Percentiles rank a stretch among this genome's conserved stretches.
Conservation (phyloP, 2,888 invertebrate species). For the Drosophila subquinaria region DNA sequence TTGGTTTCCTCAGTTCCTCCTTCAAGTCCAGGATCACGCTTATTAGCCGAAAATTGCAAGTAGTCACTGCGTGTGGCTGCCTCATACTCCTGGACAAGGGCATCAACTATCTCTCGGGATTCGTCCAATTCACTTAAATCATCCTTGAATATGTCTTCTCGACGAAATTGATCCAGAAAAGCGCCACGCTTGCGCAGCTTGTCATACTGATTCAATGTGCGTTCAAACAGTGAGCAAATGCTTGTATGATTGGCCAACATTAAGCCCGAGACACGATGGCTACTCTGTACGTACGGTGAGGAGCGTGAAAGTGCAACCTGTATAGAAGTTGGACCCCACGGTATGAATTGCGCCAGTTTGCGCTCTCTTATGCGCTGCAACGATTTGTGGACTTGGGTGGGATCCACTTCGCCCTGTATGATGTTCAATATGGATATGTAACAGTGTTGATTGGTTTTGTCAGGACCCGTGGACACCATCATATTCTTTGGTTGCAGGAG, state of each 20-base stretch:
- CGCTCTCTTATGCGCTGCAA: constrained; percentile 97
- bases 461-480: constrained; percentile 99
- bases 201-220: constrained; percentile 96
- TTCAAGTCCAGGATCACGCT: constrained; percentile 20
- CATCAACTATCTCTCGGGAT: constrained; percentile 95
- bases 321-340: constrained; percentile 99
- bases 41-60: constrained; percentile 86
- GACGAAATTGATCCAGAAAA: constrained; percentile 98
- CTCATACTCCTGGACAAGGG: constrained; percentile 97
- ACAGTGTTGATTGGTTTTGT: constrained; percentile 95
- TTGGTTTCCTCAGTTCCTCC: constrained; percentile 22
- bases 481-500: constrained; percentile 99
- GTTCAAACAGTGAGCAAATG: constrained; percentile 97
- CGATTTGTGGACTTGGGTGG: constrained; percentile 98
- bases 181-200: constrained; percentile 98
- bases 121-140: constrained; percentile 96
- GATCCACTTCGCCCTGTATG: constrained; percentile 99
- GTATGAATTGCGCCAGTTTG: constrained; percentile 97
- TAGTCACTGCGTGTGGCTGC: constrained; percentile 97
- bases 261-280: constrained; percentile 97
- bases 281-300: constrained; percentile 97
- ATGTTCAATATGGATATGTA: constrained; percentile 99
- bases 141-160: constrained; percentile 97
- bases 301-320: constrained; percentile 98
- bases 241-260: constrained; percentile 99